Conservation (phyloP, 1,140 invertebrate genomes). For the Brachionus sp. region DNA sequence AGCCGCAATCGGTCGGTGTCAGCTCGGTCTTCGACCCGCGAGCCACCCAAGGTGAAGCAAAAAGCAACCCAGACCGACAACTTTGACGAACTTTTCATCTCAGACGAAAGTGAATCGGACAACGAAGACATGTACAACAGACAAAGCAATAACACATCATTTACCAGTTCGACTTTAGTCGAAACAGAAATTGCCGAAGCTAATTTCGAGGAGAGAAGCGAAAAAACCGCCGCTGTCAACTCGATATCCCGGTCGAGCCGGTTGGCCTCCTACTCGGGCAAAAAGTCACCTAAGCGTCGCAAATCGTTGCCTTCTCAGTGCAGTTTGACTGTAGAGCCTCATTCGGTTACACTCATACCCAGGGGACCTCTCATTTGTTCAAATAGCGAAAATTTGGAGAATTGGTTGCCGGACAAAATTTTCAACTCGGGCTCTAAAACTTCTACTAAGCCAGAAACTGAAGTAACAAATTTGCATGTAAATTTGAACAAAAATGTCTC, state of each 20-base stretch:
- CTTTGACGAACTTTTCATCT: slow-evolving; percentile 15
- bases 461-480: background rate
- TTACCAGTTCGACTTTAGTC: background rate
- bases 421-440: background rate
- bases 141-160: slow-evolving; percentile 3
- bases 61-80: slow-evolving; percentile 44
- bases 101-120: background rate
- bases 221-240: background rate
- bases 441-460: background rate
- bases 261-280: background rate
- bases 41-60: slow-evolving; percentile 33
- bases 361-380: slow-evolving; percentile 44
- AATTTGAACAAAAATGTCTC: slow-evolving; percentile 38
- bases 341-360: slow-evolving; percentile 27
- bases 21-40: background rate
- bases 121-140: background rate
- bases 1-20: background rate
- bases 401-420: slow-evolving; percentile 1
- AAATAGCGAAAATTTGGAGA: slow-evolving; percentile 38
- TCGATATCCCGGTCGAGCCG: background rate
- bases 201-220: background rate
- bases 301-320: slow-evolving; percentile 34
- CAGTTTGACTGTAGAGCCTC: background rate
- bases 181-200: slow-evolving; percentile 6
- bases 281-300: slow-evolving; percentile 35